Evolutionary conservation across 2,888 invertebrate genomes (phyloP).

Genomic region (Dilophus febrilis): DNA sequence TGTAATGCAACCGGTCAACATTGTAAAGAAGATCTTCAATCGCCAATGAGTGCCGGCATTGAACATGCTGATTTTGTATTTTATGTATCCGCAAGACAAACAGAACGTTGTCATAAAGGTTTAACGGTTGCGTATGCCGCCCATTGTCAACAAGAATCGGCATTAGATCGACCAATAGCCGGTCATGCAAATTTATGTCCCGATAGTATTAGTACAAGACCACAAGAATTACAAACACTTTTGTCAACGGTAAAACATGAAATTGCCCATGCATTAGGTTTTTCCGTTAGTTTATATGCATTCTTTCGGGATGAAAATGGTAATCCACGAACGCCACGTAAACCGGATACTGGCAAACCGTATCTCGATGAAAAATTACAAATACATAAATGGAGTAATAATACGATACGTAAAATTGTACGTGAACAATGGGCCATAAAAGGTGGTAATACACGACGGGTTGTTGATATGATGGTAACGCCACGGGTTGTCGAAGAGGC

Average conservation of each 20-base stretch:
- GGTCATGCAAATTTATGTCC: conserved; percentile 99
- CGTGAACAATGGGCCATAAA: conserved; percentile 61
- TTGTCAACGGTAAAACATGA: conserved; percentile 97
- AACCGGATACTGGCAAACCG: conserved; percentile 76
- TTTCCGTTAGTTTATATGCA: conserved; percentile 91
- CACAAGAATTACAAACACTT: conserved; percentile 77
- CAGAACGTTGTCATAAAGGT: conserved; percentile 78
- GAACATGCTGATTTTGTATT: conserved; percentile 84
- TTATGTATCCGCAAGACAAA: conserved; percentile 89
- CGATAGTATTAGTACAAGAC: conserved; percentile 76
- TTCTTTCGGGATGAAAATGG: conserved; percentile 81
- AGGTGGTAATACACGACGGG: conserved; percentile 54
- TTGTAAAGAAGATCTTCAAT: conserved; percentile 43
- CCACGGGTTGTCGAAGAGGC: conserved; percentile 78
- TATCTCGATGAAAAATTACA: conserved; percentile 70
- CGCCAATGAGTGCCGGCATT: conserved; percentile 47
- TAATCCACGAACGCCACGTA: conserved; percentile 63
- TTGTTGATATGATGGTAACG: conserved; percentile 77
- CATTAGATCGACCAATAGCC: conserved; percentile 91
- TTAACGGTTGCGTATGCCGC: conserved; percentile 94
- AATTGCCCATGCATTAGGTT: conserved; percentile 92
- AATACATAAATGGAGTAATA: conserved; percentile 87
- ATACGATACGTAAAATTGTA: conserved; percentile 61
- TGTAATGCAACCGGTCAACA: conserved; percentile 76
- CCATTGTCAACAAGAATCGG: conserved; percentile 92